Conservation (phyloP, 2,113 vertebrate species). For the Zosterops japonicus region DNA sequence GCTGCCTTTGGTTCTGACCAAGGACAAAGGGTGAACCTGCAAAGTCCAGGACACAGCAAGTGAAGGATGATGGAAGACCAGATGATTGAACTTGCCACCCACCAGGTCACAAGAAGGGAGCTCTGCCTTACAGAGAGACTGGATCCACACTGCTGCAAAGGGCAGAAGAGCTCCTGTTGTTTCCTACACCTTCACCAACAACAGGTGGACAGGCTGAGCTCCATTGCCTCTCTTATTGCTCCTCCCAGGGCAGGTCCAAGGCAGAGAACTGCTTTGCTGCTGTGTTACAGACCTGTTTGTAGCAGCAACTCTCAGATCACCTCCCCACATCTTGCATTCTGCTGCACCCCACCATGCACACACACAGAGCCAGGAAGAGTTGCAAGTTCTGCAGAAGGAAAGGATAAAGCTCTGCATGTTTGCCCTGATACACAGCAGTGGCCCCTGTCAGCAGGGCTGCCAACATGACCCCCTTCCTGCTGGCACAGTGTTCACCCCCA, state of each 20-base stretch:
- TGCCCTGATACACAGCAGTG: neutral
- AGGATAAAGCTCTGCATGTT: neutral
- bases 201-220: neutral
- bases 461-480: neutral
- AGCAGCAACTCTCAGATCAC: neutral
- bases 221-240: neutral
- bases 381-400: neutral
- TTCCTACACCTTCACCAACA: neutral
- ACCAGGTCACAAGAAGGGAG: neutral
- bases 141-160: neutral
- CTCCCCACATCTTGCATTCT: neutral
- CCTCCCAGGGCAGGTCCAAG: neutral
- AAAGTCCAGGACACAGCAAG: neutral
- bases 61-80: neutral
- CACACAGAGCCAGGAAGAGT: neutral
- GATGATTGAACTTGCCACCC: neutral
- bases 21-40: neutral
- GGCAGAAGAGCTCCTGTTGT: neutral
- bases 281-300: neutral
- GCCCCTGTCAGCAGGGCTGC: neutral
- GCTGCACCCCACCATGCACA: neutral
- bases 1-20: neutral
- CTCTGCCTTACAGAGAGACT: neutral
- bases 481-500: neutral
- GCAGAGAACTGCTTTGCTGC: neutral